Conservation (phyloP, 2,888 invertebrate genomes). For the Drosophila ezoana region DNA sequence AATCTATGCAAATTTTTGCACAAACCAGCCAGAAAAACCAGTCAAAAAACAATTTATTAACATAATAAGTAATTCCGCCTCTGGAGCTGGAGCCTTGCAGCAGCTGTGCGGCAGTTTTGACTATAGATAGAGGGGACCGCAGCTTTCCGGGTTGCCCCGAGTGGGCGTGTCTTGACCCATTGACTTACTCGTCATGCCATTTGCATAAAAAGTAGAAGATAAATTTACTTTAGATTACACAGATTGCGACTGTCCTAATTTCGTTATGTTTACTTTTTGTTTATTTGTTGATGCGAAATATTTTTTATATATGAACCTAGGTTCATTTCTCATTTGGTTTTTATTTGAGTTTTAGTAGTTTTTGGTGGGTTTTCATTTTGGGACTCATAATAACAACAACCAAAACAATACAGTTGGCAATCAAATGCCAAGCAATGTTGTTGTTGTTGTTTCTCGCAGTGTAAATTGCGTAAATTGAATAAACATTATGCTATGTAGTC, state of each 20-base stretch:
- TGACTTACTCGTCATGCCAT: conserved; percentile 65
- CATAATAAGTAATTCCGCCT: conserved; percentile 74
- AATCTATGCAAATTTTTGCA: conserved; percentile 67
- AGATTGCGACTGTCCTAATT: conserved; percentile 6
- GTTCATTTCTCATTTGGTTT: conserved; percentile 22
- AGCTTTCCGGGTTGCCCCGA: conserved; percentile 39
- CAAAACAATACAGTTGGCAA: conserved; percentile 62
- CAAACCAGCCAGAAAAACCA: conserved; percentile 66
- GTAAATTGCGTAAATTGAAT: conserved; percentile 80
- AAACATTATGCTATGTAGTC: conserved; percentile 69
- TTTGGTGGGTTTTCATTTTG: conserved; percentile 27
- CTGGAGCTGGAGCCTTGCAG: conserved; percentile 29
- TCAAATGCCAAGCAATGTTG: conserved; percentile 58
- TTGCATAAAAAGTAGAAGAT: conserved; percentile 39
- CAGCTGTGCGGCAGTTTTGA: conserved; percentile 31
- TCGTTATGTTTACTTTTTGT: conserved; percentile 6
- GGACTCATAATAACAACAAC: conserved; percentile 65
- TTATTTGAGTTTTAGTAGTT: neutral
- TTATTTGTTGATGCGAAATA: conserved; percentile 29
- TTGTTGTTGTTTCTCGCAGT: conserved; percentile 39
- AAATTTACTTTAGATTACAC: conserved; percentile 1
- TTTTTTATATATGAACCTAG: conserved; percentile 20
- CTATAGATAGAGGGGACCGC: conserved; percentile 3
- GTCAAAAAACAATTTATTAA: conserved; percentile 72
- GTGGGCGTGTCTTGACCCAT: conserved; percentile 62